phyloP scores from a whole-genome alignment of 1,140 invertebrate species.

The Drosophila bifasciata region DNA sequence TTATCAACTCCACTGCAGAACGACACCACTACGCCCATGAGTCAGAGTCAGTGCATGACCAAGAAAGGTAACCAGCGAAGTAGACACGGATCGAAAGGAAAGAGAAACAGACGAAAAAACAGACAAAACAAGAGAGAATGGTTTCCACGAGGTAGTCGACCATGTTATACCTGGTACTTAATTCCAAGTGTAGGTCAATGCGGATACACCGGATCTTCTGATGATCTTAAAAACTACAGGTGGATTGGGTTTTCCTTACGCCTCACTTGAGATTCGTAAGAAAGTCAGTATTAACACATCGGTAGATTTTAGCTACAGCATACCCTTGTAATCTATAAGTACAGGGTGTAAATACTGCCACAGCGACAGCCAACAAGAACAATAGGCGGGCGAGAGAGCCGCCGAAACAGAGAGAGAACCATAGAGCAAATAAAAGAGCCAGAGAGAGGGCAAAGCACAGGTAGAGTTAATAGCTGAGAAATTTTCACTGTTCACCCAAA shows the following conservation, averaged over 20 bases:
- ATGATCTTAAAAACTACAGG: too few relatives aligned
- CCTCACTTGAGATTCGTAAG: too few relatives aligned
- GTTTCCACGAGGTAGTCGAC: too few relatives aligned
- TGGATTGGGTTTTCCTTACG: too few relatives aligned
- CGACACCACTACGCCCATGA: slow-evolving; percentile 49
- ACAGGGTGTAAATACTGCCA: slow-evolving; percentile 45
- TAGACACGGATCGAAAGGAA: slow-evolving; percentile 61
- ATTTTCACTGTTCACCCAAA: slow-evolving; percentile 26
- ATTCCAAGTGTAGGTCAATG: too few relatives aligned
- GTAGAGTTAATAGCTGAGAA: slow-evolving; percentile 50
- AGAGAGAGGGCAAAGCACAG: slow-evolving; percentile 17
- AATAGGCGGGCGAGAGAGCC: slow-evolving; percentile 41
- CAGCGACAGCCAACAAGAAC: slow-evolving; percentile 61
- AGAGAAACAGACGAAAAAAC: slow-evolving; percentile 53
- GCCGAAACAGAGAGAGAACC: slow-evolving; percentile 24
- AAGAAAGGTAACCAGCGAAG: slow-evolving; percentile 69
- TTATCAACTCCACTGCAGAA: slow-evolving; percentile 59
- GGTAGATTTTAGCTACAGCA: not conserved
- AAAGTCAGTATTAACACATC: too few relatives aligned
- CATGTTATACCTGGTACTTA: too few relatives aligned
- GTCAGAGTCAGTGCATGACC: slow-evolving; percentile 72
- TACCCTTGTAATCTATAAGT: slow-evolving; percentile 11
- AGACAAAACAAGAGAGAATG: slow-evolving; percentile 39
- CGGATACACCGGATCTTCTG: too few relatives aligned
- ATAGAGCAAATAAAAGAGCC: slow-evolving; percentile 11